Evolutionary conservation across 2,113 vertebrate species (phyloP).

Genomic region (Boleophthalmus pectinirostris): DNA sequence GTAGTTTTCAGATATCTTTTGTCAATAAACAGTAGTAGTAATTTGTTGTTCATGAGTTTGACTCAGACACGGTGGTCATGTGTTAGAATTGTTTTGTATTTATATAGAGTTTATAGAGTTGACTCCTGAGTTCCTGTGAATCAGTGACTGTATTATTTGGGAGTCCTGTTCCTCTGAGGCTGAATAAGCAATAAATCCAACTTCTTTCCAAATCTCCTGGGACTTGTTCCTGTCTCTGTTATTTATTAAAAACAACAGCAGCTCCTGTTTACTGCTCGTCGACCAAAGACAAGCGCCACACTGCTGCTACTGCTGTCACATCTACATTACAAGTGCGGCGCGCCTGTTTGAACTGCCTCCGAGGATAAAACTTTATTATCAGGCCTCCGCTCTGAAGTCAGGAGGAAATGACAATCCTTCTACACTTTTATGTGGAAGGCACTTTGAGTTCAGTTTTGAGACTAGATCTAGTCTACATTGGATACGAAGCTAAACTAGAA

Average conservation of each 20-base stretch:
- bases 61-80: too few relatives aligned
- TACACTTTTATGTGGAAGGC: conserved; percentile 5
- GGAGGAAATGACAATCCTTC: neutral
- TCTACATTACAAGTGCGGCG: conserved; percentile 21
- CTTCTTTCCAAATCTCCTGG: conserved; percentile 11
- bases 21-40: too few relatives aligned
- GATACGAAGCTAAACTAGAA: neutral
- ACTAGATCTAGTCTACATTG: neutral
- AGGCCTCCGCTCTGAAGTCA: conserved; percentile 12
- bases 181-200: conserved; percentile 19
- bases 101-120: neutral
- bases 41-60: too few relatives aligned
- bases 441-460: neutral
- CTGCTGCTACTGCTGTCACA: conserved; percentile 13
- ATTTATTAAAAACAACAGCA: conserved; percentile 21
- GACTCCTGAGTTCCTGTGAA: neutral
- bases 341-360: conserved; percentile 38
- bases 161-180: neutral
- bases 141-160: neutral
- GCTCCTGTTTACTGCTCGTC: neutral
- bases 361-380: conserved; percentile 37
- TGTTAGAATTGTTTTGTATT: too few relatives aligned
- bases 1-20: too few relatives aligned
- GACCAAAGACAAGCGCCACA: conserved; percentile 1
- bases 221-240: conserved; percentile 15